Percentiles rank a stretch among this genome's conserved stretches.
Evolutionary conservation across 1,140 invertebrate species (phyloP).

Genomic region (Lutraria rhynchaena): DNA sequence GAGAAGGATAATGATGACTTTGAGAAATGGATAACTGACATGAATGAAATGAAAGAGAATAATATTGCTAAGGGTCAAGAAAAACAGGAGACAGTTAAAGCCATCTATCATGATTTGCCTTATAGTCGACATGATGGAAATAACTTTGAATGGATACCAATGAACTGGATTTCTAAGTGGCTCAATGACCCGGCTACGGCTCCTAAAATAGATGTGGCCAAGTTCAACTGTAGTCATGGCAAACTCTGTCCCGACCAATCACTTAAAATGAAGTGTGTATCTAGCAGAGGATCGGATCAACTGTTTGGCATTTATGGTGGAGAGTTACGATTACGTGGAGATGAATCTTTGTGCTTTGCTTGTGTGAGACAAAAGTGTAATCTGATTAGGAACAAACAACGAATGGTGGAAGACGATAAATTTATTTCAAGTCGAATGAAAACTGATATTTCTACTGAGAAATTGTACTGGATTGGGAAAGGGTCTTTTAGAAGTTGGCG

Average conservation of each 20-base stretch:
- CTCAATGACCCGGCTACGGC: slow-evolving; percentile 77
- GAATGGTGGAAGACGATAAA: slow-evolving; percentile 80
- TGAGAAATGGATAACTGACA: slow-evolving; percentile 81
- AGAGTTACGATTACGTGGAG: slow-evolving; percentile 81
- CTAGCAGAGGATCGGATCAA: slow-evolving; percentile 75
- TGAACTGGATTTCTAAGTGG: slow-evolving; percentile 84
- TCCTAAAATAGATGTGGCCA: slow-evolving; percentile 82
- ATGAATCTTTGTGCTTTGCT: slow-evolving; percentile 71
- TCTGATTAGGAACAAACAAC: slow-evolving; percentile 74
- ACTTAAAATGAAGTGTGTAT: slow-evolving; percentile 78
- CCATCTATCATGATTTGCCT: slow-evolving; percentile 65
- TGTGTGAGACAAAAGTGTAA: slow-evolving; percentile 84
- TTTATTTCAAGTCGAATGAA: slow-evolving; percentile 76
- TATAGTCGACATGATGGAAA: slow-evolving; percentile 28
- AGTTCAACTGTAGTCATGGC: slow-evolving; percentile 83
- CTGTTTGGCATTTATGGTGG: slow-evolving; percentile 83
- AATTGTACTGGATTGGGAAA: slow-evolving; percentile 82
- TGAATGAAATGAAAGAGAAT: slow-evolving; percentile 80
- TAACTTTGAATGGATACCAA: slow-evolving; percentile 83
- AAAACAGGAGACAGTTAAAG: slow-evolving; percentile 73
- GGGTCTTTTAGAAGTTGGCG: slow-evolving; percentile 82
- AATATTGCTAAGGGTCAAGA: slow-evolving; percentile 83
- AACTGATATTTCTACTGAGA: slow-evolving; percentile 59
- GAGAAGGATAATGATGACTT: slow-evolving; percentile 82
- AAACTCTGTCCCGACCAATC: slow-evolving; percentile 76